Conservation (phyloP, 2,888 invertebrate species). For the Eupithecia vulgata region DNA sequence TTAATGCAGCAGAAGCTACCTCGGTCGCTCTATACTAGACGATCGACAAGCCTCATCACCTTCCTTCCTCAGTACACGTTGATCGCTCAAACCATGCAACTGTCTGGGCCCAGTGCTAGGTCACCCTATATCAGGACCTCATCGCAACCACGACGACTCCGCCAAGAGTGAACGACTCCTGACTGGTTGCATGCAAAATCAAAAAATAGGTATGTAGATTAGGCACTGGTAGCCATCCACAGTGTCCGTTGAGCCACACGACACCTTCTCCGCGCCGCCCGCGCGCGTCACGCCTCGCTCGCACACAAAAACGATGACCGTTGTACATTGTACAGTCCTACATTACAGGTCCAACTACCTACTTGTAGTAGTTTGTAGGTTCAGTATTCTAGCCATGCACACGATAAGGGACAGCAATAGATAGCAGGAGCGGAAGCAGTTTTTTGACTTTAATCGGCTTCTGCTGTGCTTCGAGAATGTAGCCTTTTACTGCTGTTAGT, state of each 20-base stretch:
- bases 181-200: too few relatives aligned
- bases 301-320: constrained; percentile 32
- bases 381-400: neutral
- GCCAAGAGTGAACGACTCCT: neutral
- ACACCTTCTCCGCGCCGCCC: constrained; percentile 22
- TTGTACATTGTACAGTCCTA: constrained; percentile 15
- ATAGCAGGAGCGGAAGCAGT: neutral
- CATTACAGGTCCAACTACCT: neutral
- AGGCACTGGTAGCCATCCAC: constrained; percentile 5
- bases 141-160: neutral
- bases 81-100: neutral
- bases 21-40: neutral
- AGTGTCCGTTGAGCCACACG: constrained; percentile 25
- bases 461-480: neutral
- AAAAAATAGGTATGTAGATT: neutral
- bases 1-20: neutral
- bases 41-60: neutral
- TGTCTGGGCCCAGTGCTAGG: neutral
- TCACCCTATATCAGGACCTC: neutral
- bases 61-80: neutral
- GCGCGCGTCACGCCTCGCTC: constrained; percentile 29
- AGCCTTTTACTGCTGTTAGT: neutral
- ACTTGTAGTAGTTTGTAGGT: neutral
- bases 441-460: neutral
- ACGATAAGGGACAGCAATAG: neutral